phyloP scores from a whole-genome alignment of 2,113 vertebrate species.

The Scomber scombrus region DNA sequence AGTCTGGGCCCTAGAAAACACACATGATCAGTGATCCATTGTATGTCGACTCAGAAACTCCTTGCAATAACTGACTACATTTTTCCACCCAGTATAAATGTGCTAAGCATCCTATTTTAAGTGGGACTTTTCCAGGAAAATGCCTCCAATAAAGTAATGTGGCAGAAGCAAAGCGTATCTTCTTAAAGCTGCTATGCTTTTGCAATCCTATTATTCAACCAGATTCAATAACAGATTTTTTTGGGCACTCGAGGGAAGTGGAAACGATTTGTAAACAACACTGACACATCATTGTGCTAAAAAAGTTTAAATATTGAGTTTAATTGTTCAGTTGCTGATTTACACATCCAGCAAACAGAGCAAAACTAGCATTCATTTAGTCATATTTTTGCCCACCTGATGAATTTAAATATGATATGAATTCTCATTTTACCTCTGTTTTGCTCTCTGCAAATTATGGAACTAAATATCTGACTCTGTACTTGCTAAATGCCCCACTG shows the following conservation, averaged over 20 bases:
- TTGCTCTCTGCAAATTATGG: too few relatives aligned
- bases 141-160: conserved; percentile 11
- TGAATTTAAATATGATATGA: too few relatives aligned
- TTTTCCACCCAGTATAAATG: neutral
- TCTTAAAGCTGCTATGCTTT: neutral
- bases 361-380: too few relatives aligned
- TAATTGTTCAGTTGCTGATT: too few relatives aligned
- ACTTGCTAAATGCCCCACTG: too few relatives aligned
- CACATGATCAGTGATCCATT: conserved; percentile 18
- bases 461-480: too few relatives aligned
- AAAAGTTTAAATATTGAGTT: too few relatives aligned
- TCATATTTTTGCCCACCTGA: too few relatives aligned
- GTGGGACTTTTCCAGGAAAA: neutral
- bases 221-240: neutral
- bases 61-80: neutral
- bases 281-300: neutral
- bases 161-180: conserved; percentile 3
- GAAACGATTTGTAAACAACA: conserved; percentile 6
- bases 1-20: conserved; percentile 86
- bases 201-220: too few relatives aligned
- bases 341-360: neutral
- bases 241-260: neutral
- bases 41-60: neutral
- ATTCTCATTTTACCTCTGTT: too few relatives aligned
- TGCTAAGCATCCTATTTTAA: neutral